phyloP scores from a whole-genome alignment of 1,140 invertebrate genomes.

The Penaeus indicus region DNA sequence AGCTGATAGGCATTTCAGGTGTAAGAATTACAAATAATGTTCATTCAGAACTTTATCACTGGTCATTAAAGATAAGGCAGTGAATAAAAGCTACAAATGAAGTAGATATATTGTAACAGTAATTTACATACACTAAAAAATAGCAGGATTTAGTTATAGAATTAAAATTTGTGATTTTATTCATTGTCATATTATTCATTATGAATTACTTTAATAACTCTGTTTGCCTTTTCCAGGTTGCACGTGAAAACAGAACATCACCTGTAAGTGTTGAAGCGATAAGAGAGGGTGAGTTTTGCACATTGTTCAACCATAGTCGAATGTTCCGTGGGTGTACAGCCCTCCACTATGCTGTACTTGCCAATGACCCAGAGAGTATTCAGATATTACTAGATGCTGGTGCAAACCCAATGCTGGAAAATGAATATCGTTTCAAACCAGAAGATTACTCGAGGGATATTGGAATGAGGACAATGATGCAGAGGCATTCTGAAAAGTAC shows the following conservation, averaged over 20 bases:
- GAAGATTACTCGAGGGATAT: constrained; percentile 81
- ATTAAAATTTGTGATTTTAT: too few species aligned
- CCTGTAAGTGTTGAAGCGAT: constrained; percentile 75
- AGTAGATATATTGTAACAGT: too few species aligned
- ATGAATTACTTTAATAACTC: constrained; percentile 7
- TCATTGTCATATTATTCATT: constrained; percentile 22
- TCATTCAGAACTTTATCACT: too few species aligned
- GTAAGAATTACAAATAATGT: too few species aligned
- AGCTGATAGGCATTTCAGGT: too few species aligned
- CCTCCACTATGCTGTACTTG: constrained; percentile 89
- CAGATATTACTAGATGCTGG: constrained; percentile 70
- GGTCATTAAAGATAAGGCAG: too few species aligned
- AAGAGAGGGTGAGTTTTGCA: constrained; percentile 86
- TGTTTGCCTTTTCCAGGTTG: constrained; percentile 38
- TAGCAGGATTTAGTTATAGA: too few species aligned
- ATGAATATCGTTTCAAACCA: constrained; percentile 83
- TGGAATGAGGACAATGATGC: constrained; percentile 74
- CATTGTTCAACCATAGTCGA: constrained; percentile 80
- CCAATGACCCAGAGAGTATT: constrained; percentile 77
- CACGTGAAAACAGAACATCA: constrained; percentile 64
- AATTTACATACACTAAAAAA: too few species aligned
- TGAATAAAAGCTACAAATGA: too few species aligned
- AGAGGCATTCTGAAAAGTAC: constrained; percentile 71
- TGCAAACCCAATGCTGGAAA: constrained; percentile 75
- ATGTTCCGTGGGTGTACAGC: constrained; percentile 89